These are phyloP conservation scores for Lepidurus arcticus DNA, from an alignment of 1,140 invertebrate genomes.

Conservation along the genomic window DNA sequence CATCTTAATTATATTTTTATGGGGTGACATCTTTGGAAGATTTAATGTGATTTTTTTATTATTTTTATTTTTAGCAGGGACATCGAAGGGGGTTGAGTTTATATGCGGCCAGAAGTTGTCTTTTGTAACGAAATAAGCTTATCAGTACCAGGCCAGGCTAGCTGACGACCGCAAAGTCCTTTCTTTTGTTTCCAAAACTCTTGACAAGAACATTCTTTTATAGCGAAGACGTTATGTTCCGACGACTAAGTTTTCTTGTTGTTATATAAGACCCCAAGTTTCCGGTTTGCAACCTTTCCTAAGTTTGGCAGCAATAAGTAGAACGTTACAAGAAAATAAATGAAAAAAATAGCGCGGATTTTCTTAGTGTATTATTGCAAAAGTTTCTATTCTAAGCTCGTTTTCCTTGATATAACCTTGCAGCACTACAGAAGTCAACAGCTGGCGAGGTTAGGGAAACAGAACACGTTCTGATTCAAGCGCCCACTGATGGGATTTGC, in stretches of 20 bases:
- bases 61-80: too few species aligned
- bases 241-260: too few species aligned
- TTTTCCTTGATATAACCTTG: background rate
- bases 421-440: background rate
- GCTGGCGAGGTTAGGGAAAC: constrained; percentile 17
- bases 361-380: background rate
- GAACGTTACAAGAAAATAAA: background rate
- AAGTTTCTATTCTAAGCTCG: constrained; percentile 18
- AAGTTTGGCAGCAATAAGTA: background rate
- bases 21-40: too few species aligned
- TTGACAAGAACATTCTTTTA: too few species aligned
- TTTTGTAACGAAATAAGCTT: constrained; percentile 2
- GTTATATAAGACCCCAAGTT: too few species aligned
- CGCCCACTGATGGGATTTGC: constrained; percentile 16
- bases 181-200: background rate
- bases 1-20: too few species aligned
- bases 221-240: too few species aligned
- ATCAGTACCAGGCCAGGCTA: constrained; percentile 1
- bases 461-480: constrained; percentile 21
- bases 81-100: too few species aligned
- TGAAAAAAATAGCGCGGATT: background rate
- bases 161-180: background rate
- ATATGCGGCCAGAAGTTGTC: background rate
- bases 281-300: too few species aligned
- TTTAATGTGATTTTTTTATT: too few species aligned